Base-by-base conservation (phyloP, 2,888 invertebrate species). In the Trichopria drosophilae region DNA sequence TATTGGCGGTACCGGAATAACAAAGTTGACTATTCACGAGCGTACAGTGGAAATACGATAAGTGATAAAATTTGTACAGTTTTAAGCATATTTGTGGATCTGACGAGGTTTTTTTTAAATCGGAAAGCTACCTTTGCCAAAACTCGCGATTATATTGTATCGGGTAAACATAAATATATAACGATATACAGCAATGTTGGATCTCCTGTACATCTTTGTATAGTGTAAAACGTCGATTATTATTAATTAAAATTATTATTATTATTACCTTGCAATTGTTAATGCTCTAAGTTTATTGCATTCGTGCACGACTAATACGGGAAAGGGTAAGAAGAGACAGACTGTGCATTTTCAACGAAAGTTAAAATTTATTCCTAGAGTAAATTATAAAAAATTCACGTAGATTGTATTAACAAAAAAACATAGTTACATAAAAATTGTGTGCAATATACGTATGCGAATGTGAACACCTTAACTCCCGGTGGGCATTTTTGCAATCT, bases 151-250 rank as follows among this genome's bases (percentile, higher is more conserved):
- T 61, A 64, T 53, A 61, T 50, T 55, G 49, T 59, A 56, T 57
- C 35, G 26, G 23, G 29, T n/a, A 51, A 53, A 55, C 23, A 58
- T 54, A 54, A 53, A 53, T 36, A 57, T 58, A n/a, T n/a, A n/a
- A n/a, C n/a, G n/a, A n/a, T 66, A 67, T 67, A 66, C 64, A 65
- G 61, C 57, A 63, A 65, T 62, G 70, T 70, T 72, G 69, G 63
- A 65, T 67, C 64, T 66, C 68, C 53, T 67, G 69, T 69, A 68
- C 63, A 70, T 69, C 61, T 66, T 66, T 71, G 71, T 72, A 71
- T 65, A 70, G 68, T 71, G 61, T 63, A 68, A 68, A 64, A 58
- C 22, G 41, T 22, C 54, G 42, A 50, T 51, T 53, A 55, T 53
- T 52, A 55, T 44, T 31, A 32, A 51, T 57, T 51, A 52, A 48